Base-by-base conservation (phyloP, 1,140 invertebrate genomes). In the Leptestheria dahalacensis region DNA sequence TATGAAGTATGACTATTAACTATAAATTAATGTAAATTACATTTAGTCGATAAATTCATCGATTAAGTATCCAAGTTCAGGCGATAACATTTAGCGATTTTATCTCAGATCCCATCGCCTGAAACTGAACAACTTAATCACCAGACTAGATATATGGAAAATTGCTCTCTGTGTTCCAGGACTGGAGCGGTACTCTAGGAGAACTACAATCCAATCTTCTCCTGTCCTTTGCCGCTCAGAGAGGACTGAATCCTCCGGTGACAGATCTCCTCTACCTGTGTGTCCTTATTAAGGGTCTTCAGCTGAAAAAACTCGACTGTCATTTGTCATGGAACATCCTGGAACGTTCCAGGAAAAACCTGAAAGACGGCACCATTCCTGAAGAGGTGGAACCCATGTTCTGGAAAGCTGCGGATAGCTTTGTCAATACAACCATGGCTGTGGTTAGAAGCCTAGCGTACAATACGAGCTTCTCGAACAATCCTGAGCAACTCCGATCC, bases 371-470 rank as follows among this genome's bases (percentile, higher is more conserved):
- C 6, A 29, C 21, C 28, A 10, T 29, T 15, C 26, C 53, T 20
- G 24, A 25, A 29, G 53, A 55, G 9, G 53, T 29, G 21, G 12
- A 29, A 26, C 69, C 41, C 25, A 52, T 50, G 24, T 60, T 60
- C 25, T 60, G 58, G 58, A 52, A 48, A 41, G 51, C 25, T 12
- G 58, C 26, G 12, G 58, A 60, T n/a, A 28, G 20, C 15, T 50
- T 60, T 23, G 15, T 18, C 18, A 28, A n/a, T 26, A 24, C 29
- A 18, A 49, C 48, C n/a, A 10, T 60, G 9, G 12, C 49, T 12
- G 20, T 49, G 18, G 20, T 60, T 25, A 48, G 58, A 6, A 25
- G 52, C 24, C 41, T 52, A n/a, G 24, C 48, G 20, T 23, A 52
- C n/a, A 50, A 52, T 20, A 11, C 26, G n/a, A 49, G 29, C n/a